Conservation (phyloP, 2,888 invertebrate genomes). For the Limnephilus marmoratus region DNA sequence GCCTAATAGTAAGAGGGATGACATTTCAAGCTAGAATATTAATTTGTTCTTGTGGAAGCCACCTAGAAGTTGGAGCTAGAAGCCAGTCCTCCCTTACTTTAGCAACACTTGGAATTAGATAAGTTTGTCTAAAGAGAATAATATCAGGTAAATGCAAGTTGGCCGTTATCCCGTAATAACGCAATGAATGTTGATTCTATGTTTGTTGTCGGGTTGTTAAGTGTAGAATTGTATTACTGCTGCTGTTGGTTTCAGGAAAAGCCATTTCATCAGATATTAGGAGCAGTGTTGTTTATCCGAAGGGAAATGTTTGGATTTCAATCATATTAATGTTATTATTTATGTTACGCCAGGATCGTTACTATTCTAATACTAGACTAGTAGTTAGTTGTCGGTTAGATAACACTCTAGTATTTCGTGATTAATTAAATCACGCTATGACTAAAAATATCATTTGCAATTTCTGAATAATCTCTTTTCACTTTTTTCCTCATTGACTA, state of each 20-base stretch:
- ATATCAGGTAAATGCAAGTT: conserved; percentile 29
- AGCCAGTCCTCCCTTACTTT: not conserved
- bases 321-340: not conserved
- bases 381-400: not conserved
- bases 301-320: not conserved
- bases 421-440: not conserved
- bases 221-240: not conserved
- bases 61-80: not conserved
- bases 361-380: no score
- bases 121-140: conserved; percentile 28
- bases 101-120: conserved; percentile 35
- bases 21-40: not conserved
- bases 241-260: not conserved
- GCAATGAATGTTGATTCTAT: not conserved
- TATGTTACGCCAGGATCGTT: not conserved
- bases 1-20: not conserved
- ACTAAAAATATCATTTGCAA: not conserved
- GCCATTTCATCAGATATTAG: not conserved
- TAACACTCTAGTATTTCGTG: not conserved
- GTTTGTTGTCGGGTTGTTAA: not conserved
- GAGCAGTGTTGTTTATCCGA: not conserved
- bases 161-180: not conserved
- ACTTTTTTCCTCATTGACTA: not conserved
- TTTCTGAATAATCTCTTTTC: no score
- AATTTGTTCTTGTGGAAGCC: not conserved